Conservation (phyloP, 2,797 vertebrate genomes). For the Agapornis canus region DNA sequence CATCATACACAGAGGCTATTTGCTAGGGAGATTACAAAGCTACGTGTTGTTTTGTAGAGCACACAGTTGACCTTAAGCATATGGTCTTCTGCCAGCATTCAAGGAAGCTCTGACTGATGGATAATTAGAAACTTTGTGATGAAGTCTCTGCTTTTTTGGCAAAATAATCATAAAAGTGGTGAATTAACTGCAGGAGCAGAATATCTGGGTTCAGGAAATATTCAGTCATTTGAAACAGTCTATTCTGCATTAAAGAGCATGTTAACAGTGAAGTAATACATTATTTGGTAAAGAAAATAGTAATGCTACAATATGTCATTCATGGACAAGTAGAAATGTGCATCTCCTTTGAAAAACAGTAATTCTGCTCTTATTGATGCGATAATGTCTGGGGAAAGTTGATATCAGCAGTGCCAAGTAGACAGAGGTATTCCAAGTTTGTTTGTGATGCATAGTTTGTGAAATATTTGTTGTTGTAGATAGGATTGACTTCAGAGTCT, state of each 20-base stretch:
- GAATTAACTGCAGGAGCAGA: not conserved
- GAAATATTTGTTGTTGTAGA: not conserved
- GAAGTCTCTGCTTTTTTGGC: not conserved
- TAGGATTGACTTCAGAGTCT: not conserved
- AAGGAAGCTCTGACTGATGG: not conserved
- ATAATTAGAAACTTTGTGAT: slow-evolving; percentile 8
- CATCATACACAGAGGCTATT: not conserved
- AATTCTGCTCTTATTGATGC: not conserved
- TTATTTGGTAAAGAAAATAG: not conserved
- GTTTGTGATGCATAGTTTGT: not conserved
- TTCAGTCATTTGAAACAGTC: not conserved
- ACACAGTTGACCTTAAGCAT: not conserved
- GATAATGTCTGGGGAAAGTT: not conserved
- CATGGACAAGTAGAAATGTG: not conserved
- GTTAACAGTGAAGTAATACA: not conserved
- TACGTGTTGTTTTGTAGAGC: not conserved
- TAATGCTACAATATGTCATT: not conserved
- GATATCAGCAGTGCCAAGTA: not conserved
- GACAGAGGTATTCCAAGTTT: not conserved
- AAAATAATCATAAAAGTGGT: not conserved
- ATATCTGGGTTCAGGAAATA: not conserved
- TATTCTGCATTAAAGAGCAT: not conserved
- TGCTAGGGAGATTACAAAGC: not conserved
- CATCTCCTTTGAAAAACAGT: not conserved
- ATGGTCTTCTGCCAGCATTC: not conserved